Base-by-base conservation (phyloP, 2,797 vertebrate genomes). In the Parauchenoglanis punctatus region DNA sequence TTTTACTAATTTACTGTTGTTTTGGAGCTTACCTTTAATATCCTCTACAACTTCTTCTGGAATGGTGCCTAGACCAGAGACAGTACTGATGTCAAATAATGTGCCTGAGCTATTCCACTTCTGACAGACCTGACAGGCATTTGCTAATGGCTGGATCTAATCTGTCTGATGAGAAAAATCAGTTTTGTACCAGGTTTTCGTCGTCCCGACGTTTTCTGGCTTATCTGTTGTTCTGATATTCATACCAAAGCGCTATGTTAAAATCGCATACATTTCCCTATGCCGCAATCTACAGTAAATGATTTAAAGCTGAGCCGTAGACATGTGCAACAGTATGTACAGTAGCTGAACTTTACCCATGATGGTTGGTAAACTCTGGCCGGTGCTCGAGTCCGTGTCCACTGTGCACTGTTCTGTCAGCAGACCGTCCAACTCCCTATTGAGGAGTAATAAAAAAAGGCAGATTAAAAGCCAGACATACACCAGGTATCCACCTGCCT, bases 41-140 rank as follows among this genome's bases (percentile, higher is more conserved):
- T 99, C 99, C 90, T 99, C 98, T 88, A 99, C 96, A 44, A 97
- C 93, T 46, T 98, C 97, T 93, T 99, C 98, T 88, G 96, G 95
- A 89, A 99, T 94, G 58, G 95, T 96, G 81, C 97, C 98, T 99
- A 90, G 89, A 94, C 18, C 65, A 95, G 28, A 83, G 13, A 65
- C 56, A 73, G 76, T 0, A 61, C 46, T 73, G 31, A 83, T 59
- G 7, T 78, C 31, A 84, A 59, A 89, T 35, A 46, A 61, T 54
- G 44, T 13, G 18, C 4, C 54, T 23, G 4, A 12, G 52, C 46
- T 44, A 54, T 35, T 40, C 8, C 7, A 20, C 15, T 5, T 18
- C 44, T 54, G 12, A 49, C n/a, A 80, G 54, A 63, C 11, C 35
- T 40, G 2, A n/a, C 15, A 3, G 13, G 31, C 17, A 8, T 75